These are phyloP conservation scores for Limulus polyphemus DNA, from an alignment of 2,888 invertebrate species.

Conservation along the genomic window DNA sequence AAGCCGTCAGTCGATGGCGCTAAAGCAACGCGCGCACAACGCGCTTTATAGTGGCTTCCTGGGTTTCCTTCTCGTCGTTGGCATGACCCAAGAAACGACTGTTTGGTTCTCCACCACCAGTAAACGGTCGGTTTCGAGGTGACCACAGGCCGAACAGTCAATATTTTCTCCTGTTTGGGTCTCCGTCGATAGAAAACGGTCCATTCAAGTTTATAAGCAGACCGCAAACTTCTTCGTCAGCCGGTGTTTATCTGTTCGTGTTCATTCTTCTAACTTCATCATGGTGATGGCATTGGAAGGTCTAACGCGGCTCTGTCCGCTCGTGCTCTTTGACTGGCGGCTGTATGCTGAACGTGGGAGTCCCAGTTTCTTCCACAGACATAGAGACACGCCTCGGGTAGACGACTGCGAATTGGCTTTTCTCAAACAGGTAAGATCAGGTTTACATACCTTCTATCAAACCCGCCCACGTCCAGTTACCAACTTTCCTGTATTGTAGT, in stretches of 20 bases:
- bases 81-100: no score
- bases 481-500: slow-evolving; percentile 10
- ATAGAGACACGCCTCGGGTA: slow-evolving; percentile 12
- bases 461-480: slow-evolving; percentile 23
- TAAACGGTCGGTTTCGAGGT: slow-evolving; percentile 17
- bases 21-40: no score
- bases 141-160: slow-evolving; percentile 14
- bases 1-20: no score
- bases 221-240: no score
- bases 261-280: no score
- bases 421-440: slow-evolving; percentile 18
- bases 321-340: slow-evolving; percentile 28
- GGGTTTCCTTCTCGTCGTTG: no score
- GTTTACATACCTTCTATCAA: neutral
- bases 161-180: slow-evolving; percentile 5
- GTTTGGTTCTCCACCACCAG: slow-evolving; percentile 11
- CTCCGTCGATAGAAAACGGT: no score
- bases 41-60: no score
- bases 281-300: slow-evolving; percentile 28
- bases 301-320: slow-evolving; percentile 25
- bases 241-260: no score
- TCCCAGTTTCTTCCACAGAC: slow-evolving; percentile 20
- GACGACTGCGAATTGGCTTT: slow-evolving; percentile 23
- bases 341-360: slow-evolving; percentile 28
- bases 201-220: no score